Base-by-base conservation (phyloP, 1,140 invertebrate genomes). In the Liolophura sinensis region DNA sequence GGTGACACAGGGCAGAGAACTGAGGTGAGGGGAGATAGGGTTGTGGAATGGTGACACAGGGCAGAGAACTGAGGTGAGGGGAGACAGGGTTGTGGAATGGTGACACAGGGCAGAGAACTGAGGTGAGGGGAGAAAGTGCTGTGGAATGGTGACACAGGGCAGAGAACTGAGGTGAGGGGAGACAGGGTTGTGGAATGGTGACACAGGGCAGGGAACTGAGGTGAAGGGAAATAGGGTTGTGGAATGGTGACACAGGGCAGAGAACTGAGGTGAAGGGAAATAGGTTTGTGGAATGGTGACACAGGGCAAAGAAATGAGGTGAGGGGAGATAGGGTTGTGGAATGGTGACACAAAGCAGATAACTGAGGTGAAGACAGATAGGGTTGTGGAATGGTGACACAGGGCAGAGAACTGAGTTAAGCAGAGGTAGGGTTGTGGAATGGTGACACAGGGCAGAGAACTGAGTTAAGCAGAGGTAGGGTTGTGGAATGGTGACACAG, bases 301-400 rank as follows among this genome's bases (percentile, higher is more conserved):
- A 18, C 31, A 15, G 31, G 22, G 18, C n/a, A n/a, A n/a, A n/a
- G n/a, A n/a, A n/a, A n/a, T n/a, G n/a, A n/a, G n/a, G n/a, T n/a
- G n/a, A 40, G 31, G 31, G 9, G 9, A 40, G 3, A 40, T 5
- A 9, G 31, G 3, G 9, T 9, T 40, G 31, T 5, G 31, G 9
- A 9, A 40, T 5, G 9, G 31, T 5, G 9, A 40, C 31, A 40
- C 31, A 40, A n/a, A n/a, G n/a, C 20, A 46, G 49, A 16, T 52
- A 27, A 62, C 52, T 62, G 25, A 49, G 22, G 15, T 58, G 51
- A n/a, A n/a, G n/a, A n/a, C n/a, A n/a, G n/a, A n/a, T n/a, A n/a
- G n/a, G n/a, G n/a, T n/a, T n/a, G n/a, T n/a, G n/a, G n/a, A n/a
- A n/a, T n/a, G n/a, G n/a, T n/a, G n/a, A n/a, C n/a, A n/a, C n/a